Evolutionary conservation across 1,140 invertebrate genomes (phyloP), one percentile per base, ranked within the genome.

Genomic region (Stegodyphus dumicola): DNA sequence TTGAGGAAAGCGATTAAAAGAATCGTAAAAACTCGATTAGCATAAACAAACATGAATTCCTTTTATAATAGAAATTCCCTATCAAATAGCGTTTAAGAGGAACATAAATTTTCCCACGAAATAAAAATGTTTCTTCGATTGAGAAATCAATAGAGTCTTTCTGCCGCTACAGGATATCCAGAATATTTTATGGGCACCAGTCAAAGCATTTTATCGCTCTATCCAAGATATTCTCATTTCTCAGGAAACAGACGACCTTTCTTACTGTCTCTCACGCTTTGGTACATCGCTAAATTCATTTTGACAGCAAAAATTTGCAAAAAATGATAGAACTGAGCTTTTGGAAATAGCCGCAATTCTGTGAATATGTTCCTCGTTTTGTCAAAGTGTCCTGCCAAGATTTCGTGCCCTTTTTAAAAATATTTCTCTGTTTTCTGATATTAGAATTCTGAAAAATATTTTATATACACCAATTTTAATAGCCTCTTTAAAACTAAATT

Each of bases 21-120:
- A 54, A 60, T 66, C 80, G 60, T 83, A 83, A 83, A 83, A 83
- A 83, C 80, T 75, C 70, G 80, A 83, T 83, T 83, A 83, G 80
- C 80, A 83, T 83, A 83, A 74, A 75, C 80, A 83, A 83, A 83
- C 71, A 83, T 53, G 80, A 83, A 74, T 75, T 75, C 49, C 17
- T 53, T 64, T 17, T 73, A 56, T 83, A 83, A 75, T 83, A 83
- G 70, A 75, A 83, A 83, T 83, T 83, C 52, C 73, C 71, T 83
- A 83, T 83, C 80, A 83, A 83, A 83, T 66, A 83, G 70, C 71
- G 71, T 66, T 75, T 83, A 83, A 83, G 52, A 75, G 80, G 51
- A 51, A 75, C 80, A 83, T 83, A 74, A 83, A 83, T 83, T 83
- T 75, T 66, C 17, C 11, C 49, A 3, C 33, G 33, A 53, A 75